Evolutionary conservation across 2,797 vertebrate species (phyloP), one percentile per base, ranked within the genome.

Genomic region (Chelon auratus): DNA sequence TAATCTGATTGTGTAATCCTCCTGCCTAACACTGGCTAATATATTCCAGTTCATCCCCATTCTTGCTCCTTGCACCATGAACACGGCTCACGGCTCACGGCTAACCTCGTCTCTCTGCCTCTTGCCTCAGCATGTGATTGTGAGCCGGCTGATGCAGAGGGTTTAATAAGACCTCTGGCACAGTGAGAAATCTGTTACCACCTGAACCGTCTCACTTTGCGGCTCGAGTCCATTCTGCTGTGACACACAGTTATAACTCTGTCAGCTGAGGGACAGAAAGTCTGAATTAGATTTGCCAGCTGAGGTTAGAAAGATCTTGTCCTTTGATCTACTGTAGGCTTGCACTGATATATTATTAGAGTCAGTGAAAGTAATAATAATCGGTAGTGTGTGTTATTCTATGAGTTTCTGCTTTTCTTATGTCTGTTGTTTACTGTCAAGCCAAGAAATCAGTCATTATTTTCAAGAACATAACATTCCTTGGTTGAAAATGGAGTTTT

Each of bases 141-240:
- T 37, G 57, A 55, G 51, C 36, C 51, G 67, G 37, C 57, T 56
- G 20, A 53, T 24, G 58, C 56, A 39, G 53, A 48, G 42, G 24
- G 66, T 60, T 76, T 84, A 83, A 81, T 75, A 77, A 72, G 71
- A 70, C 36, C 78, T 71, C 69, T 26, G 74, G 39, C 73, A 57
- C 55, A 47, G 48, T 55, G 65, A 62, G 78, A 56, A 81, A 77
- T 74, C 70, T 73, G 62, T 82, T 76, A 62, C 48, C 68, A 81
- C 56, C 62, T 74, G 75, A 81, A 68, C 63, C 66, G 17, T 59
- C 63, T 70, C 71, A 64, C 69, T 72, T 51, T 66, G 61, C 84
- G 62, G 58, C 77, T 71, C 10, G 20, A 71, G 36, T 68, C 72
- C 73, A 72, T 42, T 84, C 52, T 51, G 3, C 64, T 77, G 51